phyloP scores from a whole-genome alignment of 2,113 vertebrate genomes.

The Neomonachus schauinslandi region DNA sequence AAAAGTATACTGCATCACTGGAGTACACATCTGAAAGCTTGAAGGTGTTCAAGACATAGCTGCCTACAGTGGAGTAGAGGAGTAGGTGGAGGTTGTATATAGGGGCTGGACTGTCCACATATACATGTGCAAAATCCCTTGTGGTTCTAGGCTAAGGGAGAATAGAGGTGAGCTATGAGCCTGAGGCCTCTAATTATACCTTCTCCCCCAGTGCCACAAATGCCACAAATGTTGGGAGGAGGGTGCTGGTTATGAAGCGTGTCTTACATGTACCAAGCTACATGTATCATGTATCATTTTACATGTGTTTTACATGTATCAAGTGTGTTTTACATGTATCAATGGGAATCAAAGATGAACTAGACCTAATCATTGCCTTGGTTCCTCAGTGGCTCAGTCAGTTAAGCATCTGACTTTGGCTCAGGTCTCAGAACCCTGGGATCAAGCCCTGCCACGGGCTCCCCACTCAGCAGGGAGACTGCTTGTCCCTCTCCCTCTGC shows the following conservation, averaged over 20 bases:
- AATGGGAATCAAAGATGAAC: slow-evolving; percentile 5
- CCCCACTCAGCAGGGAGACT: background rate
- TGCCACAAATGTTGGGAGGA: background rate
- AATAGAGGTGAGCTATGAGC: background rate
- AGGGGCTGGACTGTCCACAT: background rate
- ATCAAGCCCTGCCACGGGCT: background rate
- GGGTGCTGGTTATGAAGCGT: background rate
- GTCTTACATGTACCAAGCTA: background rate
- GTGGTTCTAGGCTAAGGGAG: background rate
- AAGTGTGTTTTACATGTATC: background rate
- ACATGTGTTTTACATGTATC: background rate
- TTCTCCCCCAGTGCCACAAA: background rate
- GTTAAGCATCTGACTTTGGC: background rate
- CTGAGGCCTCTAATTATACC: background rate
- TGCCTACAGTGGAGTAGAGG: background rate
- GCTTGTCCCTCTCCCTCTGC: background rate
- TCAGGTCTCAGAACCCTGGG: background rate
- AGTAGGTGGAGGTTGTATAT: background rate
- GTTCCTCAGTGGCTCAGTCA: background rate
- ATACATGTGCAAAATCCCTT: background rate
- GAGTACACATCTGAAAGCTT: too few relatives aligned
- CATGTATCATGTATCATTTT: too few relatives aligned
- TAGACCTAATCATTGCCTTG: background rate
- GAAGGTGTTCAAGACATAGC: background rate
- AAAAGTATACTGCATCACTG: background rate